Conservation (phyloP, 53 echinoderm and acorn worm species). For the Patiria pectinifera region DNA sequence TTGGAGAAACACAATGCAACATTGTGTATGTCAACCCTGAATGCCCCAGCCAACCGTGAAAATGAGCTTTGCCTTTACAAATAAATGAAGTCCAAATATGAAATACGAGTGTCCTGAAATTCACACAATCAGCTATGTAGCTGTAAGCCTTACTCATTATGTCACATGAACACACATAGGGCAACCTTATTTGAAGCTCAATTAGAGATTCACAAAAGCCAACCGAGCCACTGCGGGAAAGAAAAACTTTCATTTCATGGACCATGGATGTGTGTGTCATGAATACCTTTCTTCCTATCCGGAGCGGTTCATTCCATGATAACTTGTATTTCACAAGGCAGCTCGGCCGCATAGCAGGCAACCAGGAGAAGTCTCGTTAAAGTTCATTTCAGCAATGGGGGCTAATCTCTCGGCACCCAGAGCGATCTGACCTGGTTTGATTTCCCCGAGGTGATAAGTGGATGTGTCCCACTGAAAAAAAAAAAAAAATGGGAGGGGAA, state of each 20-base stretch:
- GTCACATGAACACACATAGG: not conserved
- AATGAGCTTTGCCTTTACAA: too few species aligned
- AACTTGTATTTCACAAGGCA: not conserved
- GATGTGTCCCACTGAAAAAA: conserved; percentile 29
- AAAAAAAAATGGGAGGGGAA: not conserved
- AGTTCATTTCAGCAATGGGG: conserved; percentile 3
- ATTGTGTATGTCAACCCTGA: too few species aligned
- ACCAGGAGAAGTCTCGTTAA: not conserved
- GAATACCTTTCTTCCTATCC: not conserved
- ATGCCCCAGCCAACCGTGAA: too few species aligned
- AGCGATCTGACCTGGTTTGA: conserved; percentile 34
- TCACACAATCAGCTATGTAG: too few species aligned
- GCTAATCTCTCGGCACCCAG: conserved; percentile 37
- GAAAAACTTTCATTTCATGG: not conserved
- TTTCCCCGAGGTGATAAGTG: conserved; percentile 54
- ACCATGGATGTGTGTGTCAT: not conserved
- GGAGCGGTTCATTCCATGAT: not conserved
- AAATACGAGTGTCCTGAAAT: too few species aligned
- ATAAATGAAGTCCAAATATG: too few species aligned
- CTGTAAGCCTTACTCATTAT: too few species aligned
- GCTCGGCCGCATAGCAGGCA: not conserved
- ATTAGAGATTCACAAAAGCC: conserved; percentile 1
- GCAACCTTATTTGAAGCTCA: not conserved
- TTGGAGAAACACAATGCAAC: too few species aligned
- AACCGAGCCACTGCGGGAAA: not conserved